These are phyloP conservation scores for Peromyscus eremicus DNA, from an alignment of 2,797 vertebrate species.

Conservation along the genomic window DNA sequence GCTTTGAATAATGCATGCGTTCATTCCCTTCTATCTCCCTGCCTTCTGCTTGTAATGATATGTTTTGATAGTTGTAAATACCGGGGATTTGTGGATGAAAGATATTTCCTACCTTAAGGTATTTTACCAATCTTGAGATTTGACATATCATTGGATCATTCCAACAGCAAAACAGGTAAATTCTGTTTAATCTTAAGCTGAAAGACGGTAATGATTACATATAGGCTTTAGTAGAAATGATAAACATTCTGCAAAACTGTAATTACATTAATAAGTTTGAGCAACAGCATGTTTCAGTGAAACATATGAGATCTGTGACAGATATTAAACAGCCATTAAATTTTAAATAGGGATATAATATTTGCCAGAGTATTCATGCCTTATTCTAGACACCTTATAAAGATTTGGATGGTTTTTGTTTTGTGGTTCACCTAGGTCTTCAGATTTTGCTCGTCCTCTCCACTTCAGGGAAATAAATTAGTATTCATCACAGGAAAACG, in stretches of 20 bases:
- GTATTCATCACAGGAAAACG: neutral
- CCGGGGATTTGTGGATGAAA: constrained; percentile 78
- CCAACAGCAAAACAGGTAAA: constrained; percentile 68
- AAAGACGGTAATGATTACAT: constrained; percentile 53
- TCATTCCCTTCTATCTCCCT: constrained; percentile 71
- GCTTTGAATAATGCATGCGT: constrained; percentile 64
- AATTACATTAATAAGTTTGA: constrained; percentile 49
- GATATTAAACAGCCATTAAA: constrained; percentile 35
- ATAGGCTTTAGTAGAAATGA: constrained; percentile 46
- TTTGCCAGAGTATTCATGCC: constrained; percentile 15
- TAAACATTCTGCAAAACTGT: constrained; percentile 68
- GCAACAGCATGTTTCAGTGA: neutral
- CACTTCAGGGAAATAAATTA: neutral
- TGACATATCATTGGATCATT: constrained; percentile 74
- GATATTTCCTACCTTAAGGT: constrained; percentile 52
- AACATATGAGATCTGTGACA: neutral
- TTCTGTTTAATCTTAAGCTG: constrained; percentile 69
- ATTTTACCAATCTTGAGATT: constrained; percentile 70
- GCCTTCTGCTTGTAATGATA: constrained; percentile 78
- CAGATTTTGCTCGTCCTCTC: neutral
- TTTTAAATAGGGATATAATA: neutral
- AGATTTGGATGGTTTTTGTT: constrained; percentile 21
- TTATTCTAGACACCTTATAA: neutral
- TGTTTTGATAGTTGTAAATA: constrained; percentile 79
- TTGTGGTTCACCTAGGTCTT: constrained; percentile 4